A percentile compares a stretch with the other conserved stretches of the same genome.
These are phyloP conservation scores for Thera britannica DNA, from an alignment of 2,888 invertebrate genomes.

Conservation along the genomic window DNA sequence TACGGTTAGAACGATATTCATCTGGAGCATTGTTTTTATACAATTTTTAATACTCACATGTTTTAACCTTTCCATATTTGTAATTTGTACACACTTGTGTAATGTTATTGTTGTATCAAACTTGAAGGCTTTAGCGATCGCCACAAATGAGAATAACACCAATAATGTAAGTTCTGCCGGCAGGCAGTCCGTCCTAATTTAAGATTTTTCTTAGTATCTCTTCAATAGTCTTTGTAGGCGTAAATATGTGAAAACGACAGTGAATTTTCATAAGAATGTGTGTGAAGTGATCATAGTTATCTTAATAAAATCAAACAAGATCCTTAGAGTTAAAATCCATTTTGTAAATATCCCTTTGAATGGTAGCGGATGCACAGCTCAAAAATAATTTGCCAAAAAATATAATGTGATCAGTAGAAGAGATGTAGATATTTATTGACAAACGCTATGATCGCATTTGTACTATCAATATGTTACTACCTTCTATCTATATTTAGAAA, in stretches of 20 bases:
- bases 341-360: constrained; percentile 27
- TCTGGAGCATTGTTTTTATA: constrained; percentile 59
- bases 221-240: constrained; percentile 32
- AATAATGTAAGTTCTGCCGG: constrained; percentile 68
- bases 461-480: constrained; percentile 2
- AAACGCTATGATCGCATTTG: constrained; percentile 48
- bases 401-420: constrained; percentile 75
- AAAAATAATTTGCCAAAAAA: constrained; percentile 78
- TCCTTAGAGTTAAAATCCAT: constrained; percentile 9
- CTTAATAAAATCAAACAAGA: background rate
- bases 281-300: background rate
- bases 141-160: constrained; percentile 66
- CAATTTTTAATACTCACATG: constrained; percentile 74
- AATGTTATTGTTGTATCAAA: constrained; percentile 16
- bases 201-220: constrained; percentile 45
- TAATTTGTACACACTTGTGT: constrained; percentile 39
- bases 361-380: constrained; percentile 61
- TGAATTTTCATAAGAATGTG: background rate
- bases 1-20: constrained; percentile 2
- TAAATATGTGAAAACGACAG: constrained; percentile 4
- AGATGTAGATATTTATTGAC: constrained; percentile 59
- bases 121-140: constrained; percentile 47
- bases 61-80: constrained; percentile 73
- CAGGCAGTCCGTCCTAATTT: constrained; percentile 74
- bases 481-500: background rate